phyloP scores from a whole-genome alignment of 2,113 vertebrate species.

The Etheostoma spectabile region DNA sequence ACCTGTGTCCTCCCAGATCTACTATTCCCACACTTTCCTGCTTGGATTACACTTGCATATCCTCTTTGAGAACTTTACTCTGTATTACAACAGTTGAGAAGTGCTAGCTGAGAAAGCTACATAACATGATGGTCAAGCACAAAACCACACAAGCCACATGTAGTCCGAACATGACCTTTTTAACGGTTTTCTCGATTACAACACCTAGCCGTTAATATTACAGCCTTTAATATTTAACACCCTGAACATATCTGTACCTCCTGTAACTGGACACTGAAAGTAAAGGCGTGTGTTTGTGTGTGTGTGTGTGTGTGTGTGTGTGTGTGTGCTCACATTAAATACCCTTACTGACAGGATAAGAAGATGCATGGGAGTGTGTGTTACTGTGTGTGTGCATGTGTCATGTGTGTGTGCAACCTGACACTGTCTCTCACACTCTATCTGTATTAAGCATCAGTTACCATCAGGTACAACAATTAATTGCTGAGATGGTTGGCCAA shows the following conservation, averaged over 20 bases:
- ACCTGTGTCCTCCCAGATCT: constrained; percentile 2
- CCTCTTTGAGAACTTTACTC: not conserved
- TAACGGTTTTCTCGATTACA: constrained; percentile 64
- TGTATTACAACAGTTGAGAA: not conserved
- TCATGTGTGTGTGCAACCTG: constrained; percentile 45
- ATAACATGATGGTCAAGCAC: not conserved
- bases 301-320: constrained; percentile 35
- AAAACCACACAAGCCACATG: constrained; percentile 27
- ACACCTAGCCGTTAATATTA: constrained; percentile 65
- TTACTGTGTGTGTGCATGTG: not conserved
- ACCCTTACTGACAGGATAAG: constrained; percentile 73
- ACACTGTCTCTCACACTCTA: constrained; percentile 66
- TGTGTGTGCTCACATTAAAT: constrained; percentile 67
- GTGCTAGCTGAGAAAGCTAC: not conserved
- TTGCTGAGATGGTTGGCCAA: constrained; percentile 46
- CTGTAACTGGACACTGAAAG: constrained; percentile 66
- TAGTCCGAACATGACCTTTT: constrained; percentile 68
- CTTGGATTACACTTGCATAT: not conserved
- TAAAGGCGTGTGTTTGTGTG: constrained; percentile 32
- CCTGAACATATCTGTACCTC: constrained; percentile 47
- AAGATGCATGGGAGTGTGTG: constrained; percentile 12
- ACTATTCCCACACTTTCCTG: not conserved
- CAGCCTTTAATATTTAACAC: constrained; percentile 78
- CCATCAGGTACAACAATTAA: constrained; percentile 69
- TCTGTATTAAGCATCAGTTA: constrained; percentile 76